A percentile compares a stretch with the other conserved stretches of the same genome.
Evolutionary conservation across 2,113 vertebrate genomes (phyloP).

Genomic region (Colossoma macropomum): DNA sequence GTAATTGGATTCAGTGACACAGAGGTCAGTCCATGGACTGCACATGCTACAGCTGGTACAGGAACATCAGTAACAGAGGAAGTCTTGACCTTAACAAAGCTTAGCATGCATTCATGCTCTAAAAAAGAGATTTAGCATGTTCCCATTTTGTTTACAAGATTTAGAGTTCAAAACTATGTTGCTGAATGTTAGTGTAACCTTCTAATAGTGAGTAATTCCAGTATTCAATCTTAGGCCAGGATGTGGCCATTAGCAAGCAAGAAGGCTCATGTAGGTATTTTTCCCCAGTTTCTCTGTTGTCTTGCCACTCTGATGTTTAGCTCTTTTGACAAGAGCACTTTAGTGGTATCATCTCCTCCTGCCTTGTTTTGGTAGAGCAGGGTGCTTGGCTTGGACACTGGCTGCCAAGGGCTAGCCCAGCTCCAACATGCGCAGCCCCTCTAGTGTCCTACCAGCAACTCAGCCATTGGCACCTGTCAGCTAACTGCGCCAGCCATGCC

Average conservation of each 20-base stretch:
- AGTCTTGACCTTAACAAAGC: background rate
- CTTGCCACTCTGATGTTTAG: constrained; percentile 25
- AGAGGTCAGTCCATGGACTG: background rate
- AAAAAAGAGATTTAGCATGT: no score
- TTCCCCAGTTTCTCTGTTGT: constrained; percentile 5
- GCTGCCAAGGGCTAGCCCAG: constrained; percentile 23
- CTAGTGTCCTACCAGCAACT: background rate
- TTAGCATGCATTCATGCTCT: background rate
- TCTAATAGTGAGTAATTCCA: no score
- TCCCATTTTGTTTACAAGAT: no score
- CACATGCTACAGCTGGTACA: background rate
- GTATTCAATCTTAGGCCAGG: background rate
- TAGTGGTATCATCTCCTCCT: constrained; percentile 29
- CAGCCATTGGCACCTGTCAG: no score
- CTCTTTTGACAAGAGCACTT: constrained; percentile 47
- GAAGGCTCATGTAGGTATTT: no score
- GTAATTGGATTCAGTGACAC: background rate
- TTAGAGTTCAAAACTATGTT: no score
- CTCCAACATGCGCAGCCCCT: constrained; percentile 21
- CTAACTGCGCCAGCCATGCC: background rate
- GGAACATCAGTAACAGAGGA: no score
- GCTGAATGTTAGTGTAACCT: no score
- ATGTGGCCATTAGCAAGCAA: background rate
- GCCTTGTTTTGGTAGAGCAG: background rate
- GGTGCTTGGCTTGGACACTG: constrained; percentile 15